phyloP scores from a whole-genome alignment of 2,888 invertebrate species.

The Caenorhabditis wallacei region DNA sequence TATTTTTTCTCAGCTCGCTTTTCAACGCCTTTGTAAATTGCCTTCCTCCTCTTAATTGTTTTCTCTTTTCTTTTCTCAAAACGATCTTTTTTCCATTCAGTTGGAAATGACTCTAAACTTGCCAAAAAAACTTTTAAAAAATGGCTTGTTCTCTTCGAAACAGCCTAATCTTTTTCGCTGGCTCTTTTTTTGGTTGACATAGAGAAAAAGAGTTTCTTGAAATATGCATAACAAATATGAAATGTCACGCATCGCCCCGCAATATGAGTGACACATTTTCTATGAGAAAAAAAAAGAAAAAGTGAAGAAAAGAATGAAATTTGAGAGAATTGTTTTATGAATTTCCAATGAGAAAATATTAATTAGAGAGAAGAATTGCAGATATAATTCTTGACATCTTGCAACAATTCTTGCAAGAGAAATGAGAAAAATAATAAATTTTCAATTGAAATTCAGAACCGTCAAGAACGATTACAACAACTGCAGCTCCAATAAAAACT shows the following conservation, averaged over 20 bases:
- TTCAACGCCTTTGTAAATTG: slow-evolving; percentile 27
- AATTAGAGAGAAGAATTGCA: slow-evolving; percentile 9
- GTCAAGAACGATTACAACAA: slow-evolving; percentile 25
- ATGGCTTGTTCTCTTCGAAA: slow-evolving; percentile 14
- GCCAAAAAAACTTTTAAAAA: slow-evolving; percentile 12
- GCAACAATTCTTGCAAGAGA: too few relatives aligned
- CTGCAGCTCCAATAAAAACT: slow-evolving; percentile 9
- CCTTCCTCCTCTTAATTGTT: slow-evolving; percentile 25
- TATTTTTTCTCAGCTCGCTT: slow-evolving; percentile 40
- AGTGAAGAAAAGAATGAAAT: slow-evolving; percentile 30
- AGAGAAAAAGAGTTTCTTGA: slow-evolving; percentile 23
- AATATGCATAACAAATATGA: slow-evolving; percentile 57
- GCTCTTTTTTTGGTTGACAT: slow-evolving; percentile 7
- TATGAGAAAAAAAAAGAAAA: slow-evolving; percentile 4
- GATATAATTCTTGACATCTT: too few relatives aligned
- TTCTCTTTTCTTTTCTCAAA: not conserved
- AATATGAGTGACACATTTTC: slow-evolving; percentile 56
- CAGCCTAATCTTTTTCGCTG: slow-evolving; percentile 31
- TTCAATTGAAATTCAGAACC: slow-evolving; percentile 32
- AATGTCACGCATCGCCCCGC: slow-evolving; percentile 47
- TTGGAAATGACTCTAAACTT: slow-evolving; percentile 25
- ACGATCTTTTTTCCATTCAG: slow-evolving; percentile 4
- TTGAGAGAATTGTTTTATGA: slow-evolving; percentile 46
- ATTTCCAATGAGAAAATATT: slow-evolving; percentile 14
- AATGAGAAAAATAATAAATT: too few relatives aligned